Evolutionary conservation across 2,888 invertebrate genomes (phyloP).

Genomic region (Mesochorus sp.): DNA sequence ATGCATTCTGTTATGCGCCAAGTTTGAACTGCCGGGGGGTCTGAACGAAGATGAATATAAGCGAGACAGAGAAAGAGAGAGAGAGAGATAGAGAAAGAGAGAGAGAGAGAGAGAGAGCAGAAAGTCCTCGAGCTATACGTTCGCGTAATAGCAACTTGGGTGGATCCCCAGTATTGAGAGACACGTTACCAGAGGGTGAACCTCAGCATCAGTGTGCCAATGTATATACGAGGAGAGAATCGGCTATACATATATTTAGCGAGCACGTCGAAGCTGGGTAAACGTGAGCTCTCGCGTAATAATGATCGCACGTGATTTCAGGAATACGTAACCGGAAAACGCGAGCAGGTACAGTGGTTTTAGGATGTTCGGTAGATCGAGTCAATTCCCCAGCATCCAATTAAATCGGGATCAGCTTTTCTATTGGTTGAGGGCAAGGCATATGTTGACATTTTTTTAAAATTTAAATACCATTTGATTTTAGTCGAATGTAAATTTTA

Average conservation of each 20-base stretch:
- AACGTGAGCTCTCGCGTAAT: constrained; percentile 30
- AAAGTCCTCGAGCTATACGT: not conserved
- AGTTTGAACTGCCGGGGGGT: too few species aligned
- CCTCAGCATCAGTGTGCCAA: not conserved
- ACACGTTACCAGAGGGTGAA: not conserved
- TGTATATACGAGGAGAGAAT: not conserved
- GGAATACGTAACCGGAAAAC: constrained; percentile 19
- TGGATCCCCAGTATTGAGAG: not conserved
- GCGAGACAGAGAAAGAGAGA: too few species aligned
- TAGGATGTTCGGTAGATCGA: not conserved
- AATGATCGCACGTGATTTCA: constrained; percentile 40
- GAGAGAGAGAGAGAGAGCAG: not conserved
- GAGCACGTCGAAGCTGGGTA: not conserved
- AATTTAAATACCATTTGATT: too few species aligned
- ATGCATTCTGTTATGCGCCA: too few species aligned
- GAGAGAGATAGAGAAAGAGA: too few species aligned
- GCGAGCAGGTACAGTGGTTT: not conserved
- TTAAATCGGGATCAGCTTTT: too few species aligned
- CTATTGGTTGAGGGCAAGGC: not conserved
- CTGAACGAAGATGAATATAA: too few species aligned
- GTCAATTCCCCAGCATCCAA: too few species aligned
- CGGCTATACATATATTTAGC: not conserved
- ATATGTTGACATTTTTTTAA: too few species aligned
- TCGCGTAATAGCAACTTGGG: constrained; percentile 7
- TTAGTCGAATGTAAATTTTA: not conserved